Evolutionary conservation across 2,113 vertebrate species (phyloP), one percentile per base, ranked within the genome.

Genomic region (Brienomyrus brachyistius): DNA sequence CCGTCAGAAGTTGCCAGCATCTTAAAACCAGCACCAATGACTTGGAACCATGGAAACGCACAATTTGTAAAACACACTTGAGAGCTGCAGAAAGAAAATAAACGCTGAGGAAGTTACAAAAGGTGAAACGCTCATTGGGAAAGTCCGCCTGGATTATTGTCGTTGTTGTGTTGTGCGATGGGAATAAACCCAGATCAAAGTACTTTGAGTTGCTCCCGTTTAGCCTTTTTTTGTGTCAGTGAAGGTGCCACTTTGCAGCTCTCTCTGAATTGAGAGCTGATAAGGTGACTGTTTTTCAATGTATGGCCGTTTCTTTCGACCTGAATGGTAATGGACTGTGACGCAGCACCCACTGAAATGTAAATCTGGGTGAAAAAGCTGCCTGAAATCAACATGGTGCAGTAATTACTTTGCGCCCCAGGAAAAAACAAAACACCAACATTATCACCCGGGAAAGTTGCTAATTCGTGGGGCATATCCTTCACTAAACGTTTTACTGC

Each of bases 401-500:
- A 80, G 59, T 85, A 92, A 87, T 89, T 80, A 59, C 88, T 31
- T 62, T 45, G 85, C 43, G 59, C 90, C 31, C 4, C 70, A 80
- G 31, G 10, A 70, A 31, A 70, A 70, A 70, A 70, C 62, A 31
- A 70, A 82, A 35, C 40, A 52, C 66, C 23, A 77, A 54, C 59
- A 51, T 84, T 70, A 88, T 48, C 0, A 51, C 31, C 47, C 15
- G 43, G 77, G 89, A 74, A 88, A 54, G 45, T 89, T 7, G 66
- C 27, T 70, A 17, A 89, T 89, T 86, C 88, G 91, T 92, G 89
- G 89, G 91, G 92, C 88, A 23, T 52, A 88, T 93, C 91, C 91
- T 93, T 93, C 91, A 89, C 91, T 90, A 90, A 88, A 89, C 89
- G 77, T 87, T 93, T 93, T 90, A 87, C 92, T 90, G 89, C 90